These are phyloP conservation scores for Marcusenius ussheri DNA, from an alignment of 2,113 vertebrate species.

Conservation along the genomic window DNA sequence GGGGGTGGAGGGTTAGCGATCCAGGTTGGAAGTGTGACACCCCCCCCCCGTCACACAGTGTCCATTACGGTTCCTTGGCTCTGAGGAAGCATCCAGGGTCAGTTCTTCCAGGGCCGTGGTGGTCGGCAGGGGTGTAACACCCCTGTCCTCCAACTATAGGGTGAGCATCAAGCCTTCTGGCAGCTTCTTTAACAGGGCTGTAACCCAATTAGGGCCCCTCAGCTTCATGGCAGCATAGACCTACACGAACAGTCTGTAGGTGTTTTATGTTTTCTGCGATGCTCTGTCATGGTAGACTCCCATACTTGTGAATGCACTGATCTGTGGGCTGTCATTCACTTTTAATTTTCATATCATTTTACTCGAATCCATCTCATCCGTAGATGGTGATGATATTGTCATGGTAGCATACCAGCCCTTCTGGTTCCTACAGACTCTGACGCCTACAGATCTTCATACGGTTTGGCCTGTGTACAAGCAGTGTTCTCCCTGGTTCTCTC, in stretches of 20 bases:
- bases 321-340: background rate
- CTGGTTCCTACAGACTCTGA: background rate
- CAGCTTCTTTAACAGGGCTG: constrained; percentile 14
- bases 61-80: background rate
- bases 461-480: background rate
- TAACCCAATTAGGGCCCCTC: constrained; percentile 20
- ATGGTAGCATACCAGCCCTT: background rate
- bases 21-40: background rate
- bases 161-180: background rate
- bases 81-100: background rate
- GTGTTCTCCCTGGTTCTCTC: background rate
- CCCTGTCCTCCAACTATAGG: background rate
- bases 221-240: background rate
- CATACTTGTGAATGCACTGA: background rate
- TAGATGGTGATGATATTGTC: background rate
- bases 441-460: background rate
- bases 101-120: background rate
- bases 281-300: background rate
- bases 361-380: background rate
- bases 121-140: background rate
- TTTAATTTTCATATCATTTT: background rate
- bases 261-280: background rate
- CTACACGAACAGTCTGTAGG: background rate
- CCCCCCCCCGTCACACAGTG: background rate
- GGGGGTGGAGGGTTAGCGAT: background rate